Evolutionary conservation across 1,140 invertebrate species (phyloP).

Genomic region (Danaus plexippus): DNA sequence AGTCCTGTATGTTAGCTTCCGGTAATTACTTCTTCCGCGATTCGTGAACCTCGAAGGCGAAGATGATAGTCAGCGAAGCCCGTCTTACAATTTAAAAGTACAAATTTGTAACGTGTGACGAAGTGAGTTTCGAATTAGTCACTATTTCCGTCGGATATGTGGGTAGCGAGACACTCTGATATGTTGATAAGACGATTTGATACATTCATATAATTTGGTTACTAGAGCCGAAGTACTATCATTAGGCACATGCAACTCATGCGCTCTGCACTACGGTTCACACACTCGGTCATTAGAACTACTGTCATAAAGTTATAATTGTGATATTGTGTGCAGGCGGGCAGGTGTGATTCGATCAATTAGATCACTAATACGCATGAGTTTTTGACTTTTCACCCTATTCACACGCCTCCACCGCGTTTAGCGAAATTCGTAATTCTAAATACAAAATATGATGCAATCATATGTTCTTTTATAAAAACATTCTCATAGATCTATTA

Average conservation of each 20-base stretch:
- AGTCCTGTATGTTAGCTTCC: constrained; percentile 50
- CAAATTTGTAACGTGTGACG: constrained; percentile 45
- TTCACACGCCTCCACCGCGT: constrained; percentile 48
- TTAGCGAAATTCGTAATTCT: too few relatives aligned
- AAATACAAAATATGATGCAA: too few relatives aligned
- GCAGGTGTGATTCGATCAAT: constrained; percentile 61
- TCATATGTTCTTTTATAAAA: too few relatives aligned
- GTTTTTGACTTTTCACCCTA: constrained; percentile 50
- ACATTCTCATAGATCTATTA: too few relatives aligned
- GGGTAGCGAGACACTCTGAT: constrained; percentile 36
- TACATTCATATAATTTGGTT: constrained; percentile 14
- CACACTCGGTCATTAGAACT: constrained; percentile 21
- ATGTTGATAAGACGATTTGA: constrained; percentile 29
- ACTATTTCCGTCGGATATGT: constrained; percentile 63
- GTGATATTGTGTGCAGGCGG: constrained; percentile 39
- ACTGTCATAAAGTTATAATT: constrained; percentile 36
- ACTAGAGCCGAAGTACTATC: constrained; percentile 6
- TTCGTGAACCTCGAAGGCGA: constrained; percentile 36
- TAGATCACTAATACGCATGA: constrained; percentile 36
- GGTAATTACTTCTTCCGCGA: constrained; percentile 64
- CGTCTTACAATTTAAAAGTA: constrained; percentile 28
- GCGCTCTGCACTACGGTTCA: constrained; percentile 5
- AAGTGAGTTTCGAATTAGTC: constrained; percentile 35
- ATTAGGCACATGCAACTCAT: background rate
- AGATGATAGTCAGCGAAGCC: constrained; percentile 25